Conservation (phyloP, 2,888 invertebrate genomes). For the Calliopum simillimum region DNA sequence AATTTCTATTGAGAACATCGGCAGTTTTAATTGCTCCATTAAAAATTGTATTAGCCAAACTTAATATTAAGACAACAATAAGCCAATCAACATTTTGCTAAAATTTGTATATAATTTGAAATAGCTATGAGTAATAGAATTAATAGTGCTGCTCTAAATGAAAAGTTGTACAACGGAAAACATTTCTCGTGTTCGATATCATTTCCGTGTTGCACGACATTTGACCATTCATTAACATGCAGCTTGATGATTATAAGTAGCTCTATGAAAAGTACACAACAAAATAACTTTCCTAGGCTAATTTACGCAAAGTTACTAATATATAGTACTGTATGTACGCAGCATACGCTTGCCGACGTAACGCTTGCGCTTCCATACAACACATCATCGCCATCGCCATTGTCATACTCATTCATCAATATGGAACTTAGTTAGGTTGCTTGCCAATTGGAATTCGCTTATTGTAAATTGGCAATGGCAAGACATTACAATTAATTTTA, state of each 20-base stretch:
- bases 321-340: not conserved
- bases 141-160: too few species aligned
- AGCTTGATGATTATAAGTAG: not conserved
- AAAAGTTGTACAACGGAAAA: not conserved
- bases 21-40: too few species aligned
- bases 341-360: not conserved
- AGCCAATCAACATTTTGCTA: too few species aligned
- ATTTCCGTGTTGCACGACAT: slow-evolving; percentile 49
- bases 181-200: not conserved
- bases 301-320: not conserved
- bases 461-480: not conserved
- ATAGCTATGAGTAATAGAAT: too few species aligned
- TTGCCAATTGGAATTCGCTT: slow-evolving; percentile 2
- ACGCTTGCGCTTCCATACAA: not conserved
- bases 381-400: not conserved
- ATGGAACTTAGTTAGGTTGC: slow-evolving; percentile 4
- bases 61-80: too few species aligned
- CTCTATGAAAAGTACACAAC: not conserved
- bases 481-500: slow-evolving; percentile 15
- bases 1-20: too few species aligned
- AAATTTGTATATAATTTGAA: too few species aligned
- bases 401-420: slow-evolving; percentile 2
- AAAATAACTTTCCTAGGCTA: not conserved
- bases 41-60: too few species aligned
- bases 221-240: slow-evolving; percentile 38